A percentile compares a stretch with the other conserved stretches of the same genome.
Conservation (phyloP, 2,797 vertebrate genomes). For the Liasis olivaceus region DNA sequence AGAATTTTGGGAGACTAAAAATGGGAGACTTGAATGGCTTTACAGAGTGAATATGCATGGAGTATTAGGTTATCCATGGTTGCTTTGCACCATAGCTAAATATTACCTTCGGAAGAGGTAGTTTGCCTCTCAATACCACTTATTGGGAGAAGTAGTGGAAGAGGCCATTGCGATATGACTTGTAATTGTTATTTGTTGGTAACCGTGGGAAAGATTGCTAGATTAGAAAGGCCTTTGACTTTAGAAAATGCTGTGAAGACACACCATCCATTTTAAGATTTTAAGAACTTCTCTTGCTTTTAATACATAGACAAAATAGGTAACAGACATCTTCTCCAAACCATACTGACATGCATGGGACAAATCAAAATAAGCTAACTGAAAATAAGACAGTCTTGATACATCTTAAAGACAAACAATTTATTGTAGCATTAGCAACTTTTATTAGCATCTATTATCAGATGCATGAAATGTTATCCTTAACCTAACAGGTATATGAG, state of each 20-base stretch:
- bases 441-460: background rate
- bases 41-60: background rate
- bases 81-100: background rate
- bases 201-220: background rate
- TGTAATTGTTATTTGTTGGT: background rate
- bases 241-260: background rate
- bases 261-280: background rate
- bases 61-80: too few species aligned
- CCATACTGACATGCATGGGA: background rate
- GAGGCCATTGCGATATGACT: background rate
- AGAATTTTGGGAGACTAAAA: background rate
- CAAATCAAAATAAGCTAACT: background rate
- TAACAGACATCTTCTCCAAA: background rate
- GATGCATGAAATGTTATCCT: background rate
- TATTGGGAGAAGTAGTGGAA: background rate
- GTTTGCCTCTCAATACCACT: background rate
- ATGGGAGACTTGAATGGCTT: background rate
- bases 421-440: background rate
- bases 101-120: background rate
- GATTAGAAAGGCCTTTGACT: background rate
- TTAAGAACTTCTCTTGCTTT: background rate
- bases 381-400: background rate
- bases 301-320: background rate
- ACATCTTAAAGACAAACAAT: background rate
- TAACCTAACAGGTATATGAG: background rate